Evolutionary conservation across 1,140 invertebrate genomes (phyloP).

Genomic region (Drosophila arizonae): DNA sequence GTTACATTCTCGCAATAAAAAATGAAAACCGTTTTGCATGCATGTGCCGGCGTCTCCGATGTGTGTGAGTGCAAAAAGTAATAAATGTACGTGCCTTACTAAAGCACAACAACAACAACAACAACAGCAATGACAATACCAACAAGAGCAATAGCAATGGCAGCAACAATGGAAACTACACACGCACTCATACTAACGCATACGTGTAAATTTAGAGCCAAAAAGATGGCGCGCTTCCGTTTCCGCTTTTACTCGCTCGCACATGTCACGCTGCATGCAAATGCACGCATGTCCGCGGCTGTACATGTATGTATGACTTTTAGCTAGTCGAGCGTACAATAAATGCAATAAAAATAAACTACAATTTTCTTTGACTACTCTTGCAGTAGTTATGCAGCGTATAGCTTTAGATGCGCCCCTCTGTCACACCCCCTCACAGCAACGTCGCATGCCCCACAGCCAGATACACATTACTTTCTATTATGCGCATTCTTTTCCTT

Average conservation of each 20-base stretch:
- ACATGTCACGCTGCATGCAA: conserved; percentile 68
- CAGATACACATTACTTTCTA: conserved; percentile 55
- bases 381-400: conserved; percentile 36
- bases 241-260: conserved; percentile 46
- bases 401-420: background rate
- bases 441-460: background rate
- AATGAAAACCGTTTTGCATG: conserved; percentile 78
- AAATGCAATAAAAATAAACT: conserved; percentile 79
- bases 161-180: conserved; percentile 27
- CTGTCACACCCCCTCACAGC: background rate
- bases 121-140: conserved; percentile 1
- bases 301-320: background rate
- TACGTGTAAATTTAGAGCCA: conserved; percentile 69
- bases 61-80: conserved; percentile 52
- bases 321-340: conserved; percentile 45
- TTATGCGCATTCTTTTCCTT: conserved; percentile 68
- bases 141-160: conserved; percentile 13
- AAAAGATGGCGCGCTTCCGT: conserved; percentile 58
- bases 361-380: conserved; percentile 63
- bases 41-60: conserved; percentile 58
- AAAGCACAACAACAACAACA: conserved; percentile 51
- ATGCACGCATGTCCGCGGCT: conserved; percentile 42
- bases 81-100: conserved; percentile 79
- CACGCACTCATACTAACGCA: conserved; percentile 17
- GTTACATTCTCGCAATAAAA: conserved; percentile 80